These are phyloP conservation scores for Thymelicus sylvestris DNA, from an alignment of 2,888 invertebrate genomes.

Conservation along the genomic window DNA sequence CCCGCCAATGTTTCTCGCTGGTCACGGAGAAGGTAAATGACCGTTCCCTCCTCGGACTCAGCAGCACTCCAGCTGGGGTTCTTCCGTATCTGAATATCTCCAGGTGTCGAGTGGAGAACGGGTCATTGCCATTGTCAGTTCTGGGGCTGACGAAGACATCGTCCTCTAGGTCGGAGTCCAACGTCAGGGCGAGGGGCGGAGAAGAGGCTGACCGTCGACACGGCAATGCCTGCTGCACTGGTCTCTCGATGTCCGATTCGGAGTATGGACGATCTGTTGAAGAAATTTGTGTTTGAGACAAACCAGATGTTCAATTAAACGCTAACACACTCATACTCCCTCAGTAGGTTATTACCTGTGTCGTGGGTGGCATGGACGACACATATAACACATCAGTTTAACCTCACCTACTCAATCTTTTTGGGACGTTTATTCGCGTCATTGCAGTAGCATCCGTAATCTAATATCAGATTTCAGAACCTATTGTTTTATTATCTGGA, in stretches of 20 bases:
- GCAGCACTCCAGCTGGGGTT: constrained; percentile 72
- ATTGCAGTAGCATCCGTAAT: no score
- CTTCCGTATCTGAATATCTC: constrained; percentile 76
- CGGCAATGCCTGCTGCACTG: constrained; percentile 54
- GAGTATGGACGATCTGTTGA: constrained; percentile 75
- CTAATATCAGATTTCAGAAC: no score
- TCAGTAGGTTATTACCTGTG: no score
- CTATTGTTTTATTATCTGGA: no score
- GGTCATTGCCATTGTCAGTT: constrained; percentile 68
- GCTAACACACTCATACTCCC: no score
- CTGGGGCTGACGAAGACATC: constrained; percentile 76
- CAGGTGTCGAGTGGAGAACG: constrained; percentile 69
- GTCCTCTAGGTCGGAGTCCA: constrained; percentile 76
- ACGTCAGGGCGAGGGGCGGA: constrained; percentile 67
- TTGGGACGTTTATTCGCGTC: no score
- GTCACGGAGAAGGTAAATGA: constrained; percentile 73
- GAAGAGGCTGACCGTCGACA: constrained; percentile 72
- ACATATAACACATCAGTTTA: no score
- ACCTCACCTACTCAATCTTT: no score
- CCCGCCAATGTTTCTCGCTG: constrained; percentile 78
- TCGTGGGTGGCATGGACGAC: no score
- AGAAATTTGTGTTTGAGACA: not conserved
- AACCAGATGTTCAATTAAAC: no score
- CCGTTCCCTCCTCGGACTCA: constrained; percentile 73
- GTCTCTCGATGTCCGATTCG: constrained; percentile 69